Conservation (phyloP, 2,888 invertebrate species). For the Ypsolopha sequella region DNA sequence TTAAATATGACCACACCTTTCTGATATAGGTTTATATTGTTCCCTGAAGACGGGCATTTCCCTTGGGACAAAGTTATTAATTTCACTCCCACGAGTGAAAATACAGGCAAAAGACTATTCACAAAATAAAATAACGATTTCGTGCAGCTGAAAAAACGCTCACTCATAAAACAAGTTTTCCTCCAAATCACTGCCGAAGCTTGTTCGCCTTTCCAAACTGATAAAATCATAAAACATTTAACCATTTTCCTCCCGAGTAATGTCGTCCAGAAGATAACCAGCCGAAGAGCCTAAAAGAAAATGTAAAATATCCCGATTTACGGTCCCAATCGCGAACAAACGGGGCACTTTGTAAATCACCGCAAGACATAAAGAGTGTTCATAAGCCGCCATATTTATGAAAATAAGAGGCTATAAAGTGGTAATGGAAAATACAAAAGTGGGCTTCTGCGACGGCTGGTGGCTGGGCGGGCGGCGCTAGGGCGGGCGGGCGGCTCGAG, state of each 20-base stretch:
- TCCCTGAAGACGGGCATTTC: too few species aligned
- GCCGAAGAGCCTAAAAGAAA: background rate
- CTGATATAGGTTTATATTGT: too few species aligned
- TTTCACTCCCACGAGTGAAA: too few species aligned
- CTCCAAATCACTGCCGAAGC: too few species aligned
- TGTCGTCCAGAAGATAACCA: background rate
- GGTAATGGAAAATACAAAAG: constrained; percentile 67
- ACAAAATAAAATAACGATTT: too few species aligned
- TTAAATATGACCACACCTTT: too few species aligned
- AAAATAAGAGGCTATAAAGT: constrained; percentile 61
- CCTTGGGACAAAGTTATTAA: too few species aligned
- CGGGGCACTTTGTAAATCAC: constrained; percentile 56
- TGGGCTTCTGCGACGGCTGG: background rate
- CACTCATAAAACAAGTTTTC: too few species aligned
- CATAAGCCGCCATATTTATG: constrained; percentile 66
- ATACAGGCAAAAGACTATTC: too few species aligned
- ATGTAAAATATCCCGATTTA: constrained; percentile 4
- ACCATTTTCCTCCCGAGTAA: background rate
- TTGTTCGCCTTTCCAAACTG: too few species aligned
- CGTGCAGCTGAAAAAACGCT: too few species aligned
- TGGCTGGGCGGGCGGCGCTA: background rate
- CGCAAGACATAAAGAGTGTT: constrained; percentile 50
- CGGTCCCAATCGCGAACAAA: constrained; percentile 4
- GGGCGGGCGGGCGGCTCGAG: background rate
- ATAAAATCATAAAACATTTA: too few species aligned